phyloP scores from a whole-genome alignment of 1,140 invertebrate genomes.

The Cylas formicarius region DNA sequence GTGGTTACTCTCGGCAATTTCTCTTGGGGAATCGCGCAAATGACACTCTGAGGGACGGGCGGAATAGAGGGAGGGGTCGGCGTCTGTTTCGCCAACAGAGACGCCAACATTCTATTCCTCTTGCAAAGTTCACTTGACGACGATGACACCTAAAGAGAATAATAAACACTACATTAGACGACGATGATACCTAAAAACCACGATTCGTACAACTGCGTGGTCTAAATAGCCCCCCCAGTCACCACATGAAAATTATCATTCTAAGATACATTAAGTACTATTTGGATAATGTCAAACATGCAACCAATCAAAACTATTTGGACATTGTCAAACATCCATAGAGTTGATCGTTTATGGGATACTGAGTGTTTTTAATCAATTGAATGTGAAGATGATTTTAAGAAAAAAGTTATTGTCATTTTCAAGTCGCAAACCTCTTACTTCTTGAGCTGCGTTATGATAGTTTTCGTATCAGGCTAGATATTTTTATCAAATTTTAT shows the following conservation, averaged over 20 bases:
- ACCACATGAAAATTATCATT: neutral
- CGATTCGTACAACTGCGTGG: too few species aligned
- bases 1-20: slow-evolving; percentile 47
- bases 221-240: too few species aligned
- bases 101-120: slow-evolving; percentile 81
- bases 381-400: too few species aligned
- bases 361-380: too few species aligned
- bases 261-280: neutral
- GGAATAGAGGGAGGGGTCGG: slow-evolving; percentile 62
- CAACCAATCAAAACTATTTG: neutral
- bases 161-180: too few species aligned
- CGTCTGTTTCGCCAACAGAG: slow-evolving; percentile 70
- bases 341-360: too few species aligned
- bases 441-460: too few species aligned
- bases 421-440: too few species aligned
- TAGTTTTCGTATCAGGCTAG: too few species aligned
- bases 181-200: slow-evolving; percentile 13
- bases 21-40: slow-evolving; percentile 58
- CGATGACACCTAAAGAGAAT: slow-evolving; percentile 43
- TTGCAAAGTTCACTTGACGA: slow-evolving; percentile 60
- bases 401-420: too few species aligned
- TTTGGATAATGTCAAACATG: neutral
- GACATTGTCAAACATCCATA: too few species aligned
- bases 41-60: slow-evolving; percentile 56
- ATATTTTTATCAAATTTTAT: too few species aligned